These are phyloP conservation scores for Empis livida DNA, from an alignment of 2,888 invertebrate genomes.

Conservation along the genomic window DNA sequence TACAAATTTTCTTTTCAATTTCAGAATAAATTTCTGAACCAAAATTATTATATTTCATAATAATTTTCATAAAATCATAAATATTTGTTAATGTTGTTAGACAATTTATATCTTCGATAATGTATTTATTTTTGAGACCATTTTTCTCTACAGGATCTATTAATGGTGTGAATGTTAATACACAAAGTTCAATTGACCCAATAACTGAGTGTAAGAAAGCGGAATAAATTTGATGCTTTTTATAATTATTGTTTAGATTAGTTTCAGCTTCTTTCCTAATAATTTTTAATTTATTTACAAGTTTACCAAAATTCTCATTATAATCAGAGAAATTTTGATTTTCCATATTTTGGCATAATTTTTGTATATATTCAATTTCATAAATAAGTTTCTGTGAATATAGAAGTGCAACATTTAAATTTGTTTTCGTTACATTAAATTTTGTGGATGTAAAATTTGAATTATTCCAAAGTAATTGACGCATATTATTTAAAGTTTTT, in stretches of 20 bases:
- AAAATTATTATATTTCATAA: conserved; percentile 29
- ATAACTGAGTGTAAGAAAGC: conserved; percentile 22
- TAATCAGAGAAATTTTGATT: conserved; percentile 18
- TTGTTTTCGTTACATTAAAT: conserved; percentile 15
- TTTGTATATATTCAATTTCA: conserved; percentile 24
- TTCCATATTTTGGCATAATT: conserved; percentile 13
- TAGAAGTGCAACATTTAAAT: conserved; percentile 11
- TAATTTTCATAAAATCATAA: conserved; percentile 38
- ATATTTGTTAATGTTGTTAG: conserved; percentile 43
- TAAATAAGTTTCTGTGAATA: conserved; percentile 19
- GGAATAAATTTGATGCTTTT: conserved; percentile 9
- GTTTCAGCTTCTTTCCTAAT: conserved; percentile 10
- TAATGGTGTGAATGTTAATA: conserved; percentile 49
- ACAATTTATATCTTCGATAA: conserved; percentile 52
- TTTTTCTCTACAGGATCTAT: conserved; percentile 79
- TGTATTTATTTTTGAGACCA: conserved; percentile 54
- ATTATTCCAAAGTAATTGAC: conserved; percentile 44
- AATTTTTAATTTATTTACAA: conserved; percentile 14
- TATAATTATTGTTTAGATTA: not conserved
- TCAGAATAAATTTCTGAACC: conserved; percentile 24
- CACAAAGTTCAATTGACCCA: conserved; percentile 42
- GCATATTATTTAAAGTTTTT: conserved; percentile 23
- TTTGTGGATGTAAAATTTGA: conserved; percentile 14
- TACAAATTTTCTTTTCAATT: conserved; percentile 15
- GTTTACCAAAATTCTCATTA: conserved; percentile 17